Base-by-base conservation (phyloP, 2,888 invertebrate genomes). In the Lacanobia wlatinum region DNA sequence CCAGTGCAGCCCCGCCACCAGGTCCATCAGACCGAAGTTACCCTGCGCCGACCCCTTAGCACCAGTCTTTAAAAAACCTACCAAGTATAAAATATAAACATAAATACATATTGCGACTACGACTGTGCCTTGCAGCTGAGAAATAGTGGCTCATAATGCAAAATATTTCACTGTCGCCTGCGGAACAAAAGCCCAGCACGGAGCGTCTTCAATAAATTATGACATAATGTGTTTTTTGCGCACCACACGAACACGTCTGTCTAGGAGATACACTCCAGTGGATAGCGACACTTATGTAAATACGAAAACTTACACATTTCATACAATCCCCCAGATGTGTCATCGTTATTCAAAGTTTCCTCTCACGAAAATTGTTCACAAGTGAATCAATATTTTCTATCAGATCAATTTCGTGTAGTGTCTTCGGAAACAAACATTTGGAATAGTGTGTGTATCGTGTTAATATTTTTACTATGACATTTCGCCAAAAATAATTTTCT, bases 1-100 rank as follows among this genome's bases (percentile, higher is more conserved):
- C 99, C 99, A 99, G 92, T 99, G 99, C 69, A 99, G 97, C 21
- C 99, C 99, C 34, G 99, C 99, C 77, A 99, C 98, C 82, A 98
- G 96, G 94, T 98, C 98, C 98, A 98, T 98, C 87, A 98, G 97
- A 73, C 98, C 98, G 92, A 98, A 98, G 96, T 98, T 98, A 90
- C 98, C 98, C 95, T 98, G 98, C 83, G 98, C 98, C 91, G 98
- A 98, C 88, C 98, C 98, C 94, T 98, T 98, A 91, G 98, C 97
- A 89, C 98, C 98, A 87, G 98, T 98, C 96, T 98, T 98, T 92
- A 98, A 97, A 96, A 98, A 98, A 91, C 98, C 98, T 98, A 95
- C n/a, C 92, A 91, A 82, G 56, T 52, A 70, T 68, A 63, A 68
- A 70, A 65, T 70, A 55, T 53, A 67, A 38, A 70, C 78, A 75